A percentile compares a stretch with the other conserved stretches of the same genome.
These are phyloP conservation scores for Pocota personata DNA, from an alignment of 2,888 invertebrate genomes.

Conservation along the genomic window DNA sequence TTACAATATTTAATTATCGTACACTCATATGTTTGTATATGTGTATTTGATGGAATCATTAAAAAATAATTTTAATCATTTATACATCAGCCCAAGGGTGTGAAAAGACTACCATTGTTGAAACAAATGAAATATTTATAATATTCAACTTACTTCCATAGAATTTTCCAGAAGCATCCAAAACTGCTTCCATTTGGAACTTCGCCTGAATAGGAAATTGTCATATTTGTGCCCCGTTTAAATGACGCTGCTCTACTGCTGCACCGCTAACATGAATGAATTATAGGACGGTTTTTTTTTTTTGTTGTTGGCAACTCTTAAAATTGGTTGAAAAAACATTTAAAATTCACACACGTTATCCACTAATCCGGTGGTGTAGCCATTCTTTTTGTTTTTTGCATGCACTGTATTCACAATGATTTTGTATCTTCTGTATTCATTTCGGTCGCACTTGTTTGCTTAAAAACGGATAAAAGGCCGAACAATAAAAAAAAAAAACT, in stretches of 20 bases:
- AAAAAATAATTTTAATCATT: neutral
- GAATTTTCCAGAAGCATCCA: constrained; percentile 95
- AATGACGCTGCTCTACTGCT: constrained; percentile 19
- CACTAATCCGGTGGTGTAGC: constrained; percentile 41
- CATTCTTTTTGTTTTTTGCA: constrained; percentile 41
- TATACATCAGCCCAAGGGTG: no score
- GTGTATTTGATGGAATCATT: neutral
- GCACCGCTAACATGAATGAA: constrained; percentile 2
- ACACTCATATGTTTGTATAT: no score
- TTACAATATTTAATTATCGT: no score
- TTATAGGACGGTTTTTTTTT: neutral
- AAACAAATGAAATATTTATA: neutral
- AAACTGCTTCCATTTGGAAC: constrained; percentile 96
- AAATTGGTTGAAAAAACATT: constrained; percentile 23
- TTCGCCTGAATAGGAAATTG: constrained; percentile 94
- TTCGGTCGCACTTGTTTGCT: constrained; percentile 38
- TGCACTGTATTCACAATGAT: constrained; percentile 43
- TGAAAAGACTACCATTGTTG: no score
- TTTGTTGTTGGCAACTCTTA: constrained; percentile 39
- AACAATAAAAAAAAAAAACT: constrained; percentile 35
- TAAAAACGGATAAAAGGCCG: constrained; percentile 36
- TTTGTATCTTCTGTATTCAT: constrained; percentile 46
- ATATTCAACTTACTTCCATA: constrained; percentile 89
- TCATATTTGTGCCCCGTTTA: constrained; percentile 85
- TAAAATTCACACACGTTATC: constrained; percentile 55